Evolutionary conservation across 2,888 invertebrate species (phyloP).

Genomic region (Coleophora deauratella): DNA sequence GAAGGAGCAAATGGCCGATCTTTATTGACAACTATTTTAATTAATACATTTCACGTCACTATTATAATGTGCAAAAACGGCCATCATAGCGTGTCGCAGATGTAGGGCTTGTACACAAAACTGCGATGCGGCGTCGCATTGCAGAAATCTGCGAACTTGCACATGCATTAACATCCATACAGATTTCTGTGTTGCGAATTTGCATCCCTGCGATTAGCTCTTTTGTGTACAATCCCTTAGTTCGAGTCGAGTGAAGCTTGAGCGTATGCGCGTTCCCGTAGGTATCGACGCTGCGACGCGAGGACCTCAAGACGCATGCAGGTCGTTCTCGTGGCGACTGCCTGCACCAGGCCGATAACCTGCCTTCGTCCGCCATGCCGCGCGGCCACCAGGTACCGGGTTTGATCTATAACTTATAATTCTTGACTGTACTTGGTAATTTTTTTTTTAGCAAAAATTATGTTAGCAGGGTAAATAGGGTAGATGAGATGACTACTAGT

Average conservation of each 20-base stretch:
- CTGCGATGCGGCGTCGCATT: too few relatives aligned
- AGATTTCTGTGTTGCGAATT: too few relatives aligned
- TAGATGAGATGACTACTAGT: neutral
- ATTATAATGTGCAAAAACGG: too few relatives aligned
- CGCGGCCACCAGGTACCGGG: conserved; percentile 86
- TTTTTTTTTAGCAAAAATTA: neutral
- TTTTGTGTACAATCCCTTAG: neutral
- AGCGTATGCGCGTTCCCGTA: neutral
- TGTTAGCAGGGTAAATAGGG: neutral
- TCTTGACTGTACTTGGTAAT: neutral
- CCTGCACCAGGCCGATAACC: conserved; percentile 83
- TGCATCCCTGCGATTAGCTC: neutral
- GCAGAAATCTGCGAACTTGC: too few relatives aligned
- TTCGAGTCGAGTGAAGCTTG: neutral
- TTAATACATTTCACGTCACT: too few relatives aligned
- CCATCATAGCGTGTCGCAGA: too few relatives aligned
- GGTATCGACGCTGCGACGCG: conserved; percentile 78
- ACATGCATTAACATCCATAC: neutral
- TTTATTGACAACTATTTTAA: too few relatives aligned
- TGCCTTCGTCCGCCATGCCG: conserved; percentile 78
- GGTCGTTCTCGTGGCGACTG: conserved; percentile 88
- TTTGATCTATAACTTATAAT: too few relatives aligned
- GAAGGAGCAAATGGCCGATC: too few relatives aligned
- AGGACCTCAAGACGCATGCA: conserved; percentile 79
- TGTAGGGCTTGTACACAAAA: too few relatives aligned